A percentile compares a stretch with the other conserved stretches of the same genome.
Conservation (phyloP, 2,797 vertebrate species). For the Poeciliopsis paucimaculata region DNA sequence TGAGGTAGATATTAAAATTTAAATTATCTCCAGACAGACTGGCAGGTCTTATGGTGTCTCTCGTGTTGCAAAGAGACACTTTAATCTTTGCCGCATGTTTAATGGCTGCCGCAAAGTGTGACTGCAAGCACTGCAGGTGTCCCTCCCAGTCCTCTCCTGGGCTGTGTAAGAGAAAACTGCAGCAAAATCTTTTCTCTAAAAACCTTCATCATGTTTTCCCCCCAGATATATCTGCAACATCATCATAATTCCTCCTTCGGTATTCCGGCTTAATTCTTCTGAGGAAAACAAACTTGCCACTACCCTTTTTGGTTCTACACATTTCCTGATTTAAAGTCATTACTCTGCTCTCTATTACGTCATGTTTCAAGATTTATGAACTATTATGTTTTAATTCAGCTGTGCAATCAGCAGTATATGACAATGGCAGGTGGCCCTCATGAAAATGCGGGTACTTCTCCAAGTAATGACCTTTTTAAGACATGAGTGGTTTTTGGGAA, state of each 20-base stretch:
- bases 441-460: slow-evolving; percentile 29
- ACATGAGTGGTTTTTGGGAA: not conserved
- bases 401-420: slow-evolving; percentile 43
- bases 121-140: slow-evolving; percentile 65
- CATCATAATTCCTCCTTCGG: slow-evolving; percentile 9
- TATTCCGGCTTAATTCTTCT: slow-evolving; percentile 24
- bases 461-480: slow-evolving; percentile 10
- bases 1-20: slow-evolving; percentile 10
- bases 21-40: slow-evolving; percentile 24
- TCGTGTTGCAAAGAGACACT: slow-evolving; percentile 33
- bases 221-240: slow-evolving; percentile 27
- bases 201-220: slow-evolving; percentile 36
- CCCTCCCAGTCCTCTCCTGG: slow-evolving; percentile 44
- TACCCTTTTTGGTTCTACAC: not conserved
- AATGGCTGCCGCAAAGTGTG: slow-evolving; percentile 56
- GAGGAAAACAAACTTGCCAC: not conserved
- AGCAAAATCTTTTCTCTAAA: slow-evolving; percentile 48
- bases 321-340: slow-evolving; percentile 14
- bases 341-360: not conserved
- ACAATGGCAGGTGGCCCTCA: slow-evolving; percentile 19
- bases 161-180: slow-evolving; percentile 54
- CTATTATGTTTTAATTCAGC: slow-evolving; percentile 44
- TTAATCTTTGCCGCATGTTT: slow-evolving; percentile 46
- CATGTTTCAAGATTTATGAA: slow-evolving; percentile 28
- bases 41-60: slow-evolving; percentile 14